Percentiles rank a stretch among this genome's conserved stretches.
These are phyloP conservation scores for Paragorgia papillata DNA, from an alignment of 92 coral and sea anemone genomes.

Conservation along the genomic window DNA sequence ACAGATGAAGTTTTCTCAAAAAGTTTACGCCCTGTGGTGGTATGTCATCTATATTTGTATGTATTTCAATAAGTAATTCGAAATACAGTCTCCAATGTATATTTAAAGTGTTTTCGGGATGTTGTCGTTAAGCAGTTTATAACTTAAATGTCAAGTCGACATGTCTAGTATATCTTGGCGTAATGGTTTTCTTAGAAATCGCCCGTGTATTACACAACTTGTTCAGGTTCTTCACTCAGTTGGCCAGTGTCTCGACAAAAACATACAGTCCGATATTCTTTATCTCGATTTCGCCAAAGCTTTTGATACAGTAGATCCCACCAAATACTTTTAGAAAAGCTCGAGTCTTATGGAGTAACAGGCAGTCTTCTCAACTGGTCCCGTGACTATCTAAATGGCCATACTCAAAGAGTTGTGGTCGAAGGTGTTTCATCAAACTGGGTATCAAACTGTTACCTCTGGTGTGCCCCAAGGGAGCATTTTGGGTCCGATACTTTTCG, in stretches of 20 bases:
- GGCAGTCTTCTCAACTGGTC: constrained; percentile 45
- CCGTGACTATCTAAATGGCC: constrained; percentile 39
- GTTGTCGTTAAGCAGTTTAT: too few species aligned
- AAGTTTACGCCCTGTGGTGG: too few species aligned
- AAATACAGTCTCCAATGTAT: too few species aligned
- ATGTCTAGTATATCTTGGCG: too few species aligned
- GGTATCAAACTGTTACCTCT: too few species aligned
- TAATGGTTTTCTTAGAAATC: constrained; percentile 25
- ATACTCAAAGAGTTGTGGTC: constrained; percentile 49
- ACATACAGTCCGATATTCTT: constrained; percentile 48
- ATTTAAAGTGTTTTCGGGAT: too few species aligned
- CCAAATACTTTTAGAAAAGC: constrained; percentile 24
- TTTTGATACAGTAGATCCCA: constrained; percentile 52
- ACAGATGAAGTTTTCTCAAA: too few species aligned
- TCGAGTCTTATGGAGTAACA: constrained; percentile 26
- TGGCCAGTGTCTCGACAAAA: constrained; percentile 42
- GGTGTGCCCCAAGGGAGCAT: too few species aligned
- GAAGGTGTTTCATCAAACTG: constrained; percentile 36
- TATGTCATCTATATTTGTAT: too few species aligned
- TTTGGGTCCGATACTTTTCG: too few species aligned
- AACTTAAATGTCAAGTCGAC: too few species aligned
- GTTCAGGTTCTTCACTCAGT: constrained; percentile 31
- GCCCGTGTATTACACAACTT: constrained; percentile 49
- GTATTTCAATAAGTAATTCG: too few species aligned
- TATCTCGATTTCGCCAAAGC: constrained; percentile 59